Base-by-base conservation (phyloP, 30 jellyfish, hydroid and myxozoan species). In the Aurelia sp. region DNA sequence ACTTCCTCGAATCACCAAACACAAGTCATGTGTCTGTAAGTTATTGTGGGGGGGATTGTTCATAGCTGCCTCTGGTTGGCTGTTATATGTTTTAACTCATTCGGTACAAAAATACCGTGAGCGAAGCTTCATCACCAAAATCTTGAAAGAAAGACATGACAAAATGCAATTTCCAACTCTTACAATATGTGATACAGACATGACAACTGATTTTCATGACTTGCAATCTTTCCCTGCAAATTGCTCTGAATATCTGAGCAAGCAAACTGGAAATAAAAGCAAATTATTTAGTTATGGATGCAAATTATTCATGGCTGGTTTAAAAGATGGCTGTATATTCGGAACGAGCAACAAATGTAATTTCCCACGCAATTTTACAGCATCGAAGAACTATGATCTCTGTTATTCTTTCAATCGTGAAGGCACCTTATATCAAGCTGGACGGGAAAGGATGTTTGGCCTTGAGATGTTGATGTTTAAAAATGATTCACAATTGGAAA, bases 41-140 rank as follows among this genome's bases (percentile, higher is more conserved):
- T 13, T 79, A 15, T 40, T 38, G 11, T 79, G 90, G 90, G 81
- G 22, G 19, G 30, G 47, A 27, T 13, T 79, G 90, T 79, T 79
- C 57, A 8, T 52, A 10, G 27, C 20, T 0, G 21, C 63, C 0
- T 79, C 69, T n/a, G 48, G 40, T 5, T 15, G 40, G 8, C 62
- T 79, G 13, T 16, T 18, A 5, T 0, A 7, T 44, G 55, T 44
- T 44, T 44, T 44, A 8, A 16, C 7, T 7, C 9, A 8, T 44
- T 44, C 15, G 7, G 55, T 44, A 13, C 55, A 44, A 44, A 44
- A 44, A 44, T 44, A 44, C 55, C 13, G 55, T 44, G 55, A 44
- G 55, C 8, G 55, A 16, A 44, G 9, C 15, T 44, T 44, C 55
- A 44, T 44, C 15, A 44, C 55, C 3, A 44, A 44, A 13, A 44